Evolutionary conservation across 2,113 vertebrate species (phyloP).

Genomic region (Cathartes aura): DNA sequence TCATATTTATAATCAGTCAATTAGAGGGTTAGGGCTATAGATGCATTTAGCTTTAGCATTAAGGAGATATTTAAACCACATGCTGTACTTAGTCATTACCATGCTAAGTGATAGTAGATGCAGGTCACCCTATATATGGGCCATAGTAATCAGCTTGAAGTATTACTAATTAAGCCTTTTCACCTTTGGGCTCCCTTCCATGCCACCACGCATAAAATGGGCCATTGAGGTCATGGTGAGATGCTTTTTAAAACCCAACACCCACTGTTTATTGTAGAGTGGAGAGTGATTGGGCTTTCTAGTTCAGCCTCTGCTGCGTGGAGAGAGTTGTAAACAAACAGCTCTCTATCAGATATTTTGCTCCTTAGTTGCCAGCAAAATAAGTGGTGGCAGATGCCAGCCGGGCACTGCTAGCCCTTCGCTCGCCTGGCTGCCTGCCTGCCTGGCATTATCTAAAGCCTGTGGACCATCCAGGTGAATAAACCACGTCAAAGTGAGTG

Average conservation of each 20-base stretch:
- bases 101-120: slow-evolving; percentile 59
- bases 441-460: neutral
- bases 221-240: neutral
- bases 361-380: neutral
- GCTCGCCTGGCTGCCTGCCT: neutral
- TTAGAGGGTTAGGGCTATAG: slow-evolving; percentile 48
- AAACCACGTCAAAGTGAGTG: accelerated
- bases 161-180: slow-evolving; percentile 52
- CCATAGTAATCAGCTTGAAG: slow-evolving; percentile 50
- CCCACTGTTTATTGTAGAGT: neutral
- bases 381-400: neutral
- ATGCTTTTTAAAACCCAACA: slow-evolving; percentile 10
- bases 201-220: neutral
- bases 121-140: slow-evolving; percentile 57
- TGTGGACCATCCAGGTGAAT: neutral
- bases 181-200: slow-evolving; percentile 36
- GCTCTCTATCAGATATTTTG: neutral
- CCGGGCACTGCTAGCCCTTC: neutral
- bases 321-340: neutral
- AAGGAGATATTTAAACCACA: slow-evolving; percentile 55
- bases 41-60: slow-evolving; percentile 40
- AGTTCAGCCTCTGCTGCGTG: neutral
- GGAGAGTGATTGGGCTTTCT: neutral
- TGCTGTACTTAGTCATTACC: slow-evolving; percentile 52
- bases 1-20: slow-evolving; percentile 65